A percentile compares a stretch with the other conserved stretches of the same genome.
phyloP scores from a whole-genome alignment of 2,888 invertebrate genomes.

The Lacanobia oleracea region DNA sequence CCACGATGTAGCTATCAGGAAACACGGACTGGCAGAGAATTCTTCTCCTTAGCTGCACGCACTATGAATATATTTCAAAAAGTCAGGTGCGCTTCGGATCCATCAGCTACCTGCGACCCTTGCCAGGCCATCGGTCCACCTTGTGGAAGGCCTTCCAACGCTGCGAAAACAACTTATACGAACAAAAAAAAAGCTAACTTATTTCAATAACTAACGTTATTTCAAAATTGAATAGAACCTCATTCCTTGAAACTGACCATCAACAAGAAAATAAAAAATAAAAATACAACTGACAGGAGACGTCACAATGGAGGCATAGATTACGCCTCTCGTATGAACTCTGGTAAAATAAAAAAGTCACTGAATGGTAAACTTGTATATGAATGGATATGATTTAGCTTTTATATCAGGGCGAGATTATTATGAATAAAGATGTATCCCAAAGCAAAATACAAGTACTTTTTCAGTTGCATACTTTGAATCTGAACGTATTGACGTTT shows the following conservation, averaged over 20 bases:
- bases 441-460: conserved; percentile 55
- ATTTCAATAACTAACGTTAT: not conserved
- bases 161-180: not conserved
- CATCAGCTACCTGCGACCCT: too few species aligned
- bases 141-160: too few species aligned
- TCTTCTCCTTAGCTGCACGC: too few species aligned
- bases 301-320: conserved; percentile 58
- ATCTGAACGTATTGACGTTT: conserved; percentile 54
- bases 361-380: conserved; percentile 52
- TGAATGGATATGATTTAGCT: conserved; percentile 43
- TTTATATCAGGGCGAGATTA: conserved; percentile 39
- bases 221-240: conserved; percentile 34
- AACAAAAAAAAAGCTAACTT: not conserved
- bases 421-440: conserved; percentile 52
- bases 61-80: too few species aligned
- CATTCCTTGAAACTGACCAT: conserved; percentile 50
- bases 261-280: conserved; percentile 43
- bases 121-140: too few species aligned
- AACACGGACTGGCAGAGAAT: too few species aligned
- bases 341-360: conserved; percentile 56
- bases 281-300: conserved; percentile 50
- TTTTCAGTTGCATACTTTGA: conserved; percentile 51
- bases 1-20: too few species aligned
- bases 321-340: conserved; percentile 43
- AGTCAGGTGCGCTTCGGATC: too few species aligned